These are phyloP conservation scores for Eurystomus gularis DNA, from an alignment of 2,113 vertebrate genomes.

Conservation along the genomic window DNA sequence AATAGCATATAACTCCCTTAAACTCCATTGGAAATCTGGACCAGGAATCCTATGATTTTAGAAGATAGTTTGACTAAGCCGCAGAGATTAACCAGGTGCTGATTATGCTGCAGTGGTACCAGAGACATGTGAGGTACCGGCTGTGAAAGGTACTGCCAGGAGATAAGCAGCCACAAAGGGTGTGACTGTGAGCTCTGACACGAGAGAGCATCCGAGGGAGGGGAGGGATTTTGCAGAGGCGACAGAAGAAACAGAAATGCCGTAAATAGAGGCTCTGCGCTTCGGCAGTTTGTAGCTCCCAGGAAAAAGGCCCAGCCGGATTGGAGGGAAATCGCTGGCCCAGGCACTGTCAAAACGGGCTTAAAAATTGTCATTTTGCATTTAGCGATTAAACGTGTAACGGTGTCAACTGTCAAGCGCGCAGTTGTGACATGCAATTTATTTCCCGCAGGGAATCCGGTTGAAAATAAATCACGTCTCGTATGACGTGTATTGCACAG, in stretches of 20 bases:
- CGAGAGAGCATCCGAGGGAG: background rate
- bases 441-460: background rate
- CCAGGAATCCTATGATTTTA: background rate
- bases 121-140: fast-evolving
- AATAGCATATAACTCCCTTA: background rate
- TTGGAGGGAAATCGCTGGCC: background rate
- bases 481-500: background rate
- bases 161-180: background rate
- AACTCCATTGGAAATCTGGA: background rate
- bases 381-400: background rate
- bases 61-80: background rate
- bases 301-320: background rate
- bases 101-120: background rate
- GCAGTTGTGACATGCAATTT: background rate
- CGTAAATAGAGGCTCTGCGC: background rate
- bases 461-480: background rate
- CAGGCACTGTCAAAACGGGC: background rate
- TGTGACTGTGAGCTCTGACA: fast-evolving
- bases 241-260: background rate
- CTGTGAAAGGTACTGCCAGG: background rate
- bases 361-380: background rate
- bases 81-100: background rate
- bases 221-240: background rate
- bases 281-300: fast-evolving
- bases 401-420: background rate